Conservation (phyloP, 1,140 invertebrate species). For the Drosophila repleta region DNA sequence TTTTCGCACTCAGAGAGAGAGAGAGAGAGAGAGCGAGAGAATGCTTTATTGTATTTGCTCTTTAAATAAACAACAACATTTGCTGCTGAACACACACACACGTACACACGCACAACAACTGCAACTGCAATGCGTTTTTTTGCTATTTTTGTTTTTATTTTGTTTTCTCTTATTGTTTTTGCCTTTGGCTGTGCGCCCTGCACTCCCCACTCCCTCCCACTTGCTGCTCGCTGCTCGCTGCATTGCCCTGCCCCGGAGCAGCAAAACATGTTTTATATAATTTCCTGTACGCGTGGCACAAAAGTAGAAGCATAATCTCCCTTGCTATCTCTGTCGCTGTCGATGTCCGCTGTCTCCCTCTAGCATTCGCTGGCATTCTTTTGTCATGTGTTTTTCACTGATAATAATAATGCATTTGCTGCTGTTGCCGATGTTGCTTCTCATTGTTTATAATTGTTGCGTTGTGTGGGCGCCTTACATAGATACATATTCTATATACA, state of each 20-base stretch:
- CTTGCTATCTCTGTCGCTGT: constrained; percentile 20
- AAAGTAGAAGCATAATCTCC: constrained; percentile 67
- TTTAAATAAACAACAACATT: constrained; percentile 74
- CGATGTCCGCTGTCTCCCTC: constrained; percentile 11
- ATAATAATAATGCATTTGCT: constrained; percentile 73
- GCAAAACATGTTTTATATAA: constrained; percentile 76
- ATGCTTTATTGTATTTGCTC: constrained; percentile 71
- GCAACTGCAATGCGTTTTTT: constrained; percentile 66
- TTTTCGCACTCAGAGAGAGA: constrained; percentile 34
- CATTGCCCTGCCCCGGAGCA: constrained; percentile 5
- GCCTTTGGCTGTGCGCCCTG: constrained; percentile 25
- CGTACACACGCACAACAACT: constrained; percentile 33
- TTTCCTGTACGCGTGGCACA: constrained; percentile 78
- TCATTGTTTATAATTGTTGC: constrained; percentile 75
- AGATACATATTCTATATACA: constrained; percentile 38
- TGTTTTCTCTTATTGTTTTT: constrained; percentile 68
- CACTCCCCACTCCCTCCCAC: background rate
- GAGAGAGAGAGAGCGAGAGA: constrained; percentile 35
- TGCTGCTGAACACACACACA: constrained; percentile 50
- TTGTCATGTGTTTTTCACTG: constrained; percentile 77
- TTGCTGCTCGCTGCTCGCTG: background rate
- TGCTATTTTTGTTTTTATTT: constrained; percentile 10
- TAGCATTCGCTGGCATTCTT: constrained; percentile 48
- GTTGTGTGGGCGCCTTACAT: constrained; percentile 45
- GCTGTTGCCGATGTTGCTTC: constrained; percentile 42